phyloP scores from a whole-genome alignment of 2,888 invertebrate species.

The Cephalotes varians region DNA sequence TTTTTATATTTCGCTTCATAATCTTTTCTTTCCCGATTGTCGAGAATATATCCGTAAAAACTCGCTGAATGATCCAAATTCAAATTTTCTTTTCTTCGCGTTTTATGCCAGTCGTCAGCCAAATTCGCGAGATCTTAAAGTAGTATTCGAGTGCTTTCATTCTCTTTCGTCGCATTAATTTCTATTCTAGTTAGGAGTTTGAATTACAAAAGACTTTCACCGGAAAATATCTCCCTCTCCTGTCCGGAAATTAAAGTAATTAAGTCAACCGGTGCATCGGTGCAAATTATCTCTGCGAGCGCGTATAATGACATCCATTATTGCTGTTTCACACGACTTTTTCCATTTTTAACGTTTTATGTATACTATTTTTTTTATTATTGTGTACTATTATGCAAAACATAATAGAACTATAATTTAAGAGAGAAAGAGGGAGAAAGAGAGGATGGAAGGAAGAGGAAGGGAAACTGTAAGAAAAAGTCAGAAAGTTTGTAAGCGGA shows the following conservation, averaged over 20 bases:
- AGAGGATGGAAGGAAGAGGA: no score
- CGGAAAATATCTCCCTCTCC: conserved; percentile 58
- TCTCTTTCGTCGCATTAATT: conserved; percentile 54
- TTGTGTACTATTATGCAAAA: conserved; percentile 30
- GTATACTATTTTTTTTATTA: conserved; percentile 22
- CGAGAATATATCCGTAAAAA: conserved; percentile 22
- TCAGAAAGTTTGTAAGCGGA: neutral
- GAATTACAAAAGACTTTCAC: conserved; percentile 57
- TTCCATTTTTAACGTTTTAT: neutral
- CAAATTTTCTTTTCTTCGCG: conserved; percentile 33
- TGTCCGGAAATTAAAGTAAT: conserved; percentile 61
- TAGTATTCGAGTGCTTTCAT: conserved; percentile 54
- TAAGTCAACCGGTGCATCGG: conserved; percentile 54
- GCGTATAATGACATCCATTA: conserved; percentile 39
- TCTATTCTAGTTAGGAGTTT: conserved; percentile 55
- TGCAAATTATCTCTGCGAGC: conserved; percentile 61
- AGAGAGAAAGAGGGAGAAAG: neutral
- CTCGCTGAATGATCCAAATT: conserved; percentile 32
- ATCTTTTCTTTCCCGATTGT: conserved; percentile 32
- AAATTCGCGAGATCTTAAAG: conserved; percentile 46
- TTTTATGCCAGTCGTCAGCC: neutral
- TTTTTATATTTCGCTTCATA: conserved; percentile 17
- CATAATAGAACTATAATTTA: neutral
- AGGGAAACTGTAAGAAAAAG: neutral
- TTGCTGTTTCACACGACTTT: conserved; percentile 20